These are phyloP conservation scores for Cybosia mesomella DNA, from an alignment of 2,888 invertebrate species.

Conservation along the genomic window DNA sequence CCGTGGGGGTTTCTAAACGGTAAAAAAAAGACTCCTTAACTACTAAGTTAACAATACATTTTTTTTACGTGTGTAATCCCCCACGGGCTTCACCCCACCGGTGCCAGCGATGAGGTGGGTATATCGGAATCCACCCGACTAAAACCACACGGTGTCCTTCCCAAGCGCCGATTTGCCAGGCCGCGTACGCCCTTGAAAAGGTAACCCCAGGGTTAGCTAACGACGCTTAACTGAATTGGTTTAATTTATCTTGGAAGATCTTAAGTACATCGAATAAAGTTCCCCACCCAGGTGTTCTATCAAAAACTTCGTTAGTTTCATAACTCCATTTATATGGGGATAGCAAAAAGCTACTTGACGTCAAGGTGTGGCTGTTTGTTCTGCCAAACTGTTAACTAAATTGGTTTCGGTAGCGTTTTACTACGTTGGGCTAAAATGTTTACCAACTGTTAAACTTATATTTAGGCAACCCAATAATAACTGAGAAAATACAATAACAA, in stretches of 20 bases:
- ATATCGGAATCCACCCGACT: too few relatives aligned
- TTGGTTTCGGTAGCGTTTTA: constrained; percentile 29
- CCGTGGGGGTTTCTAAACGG: too few relatives aligned
- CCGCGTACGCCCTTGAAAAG: too few relatives aligned
- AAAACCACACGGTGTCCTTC: too few relatives aligned
- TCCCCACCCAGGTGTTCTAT: background rate
- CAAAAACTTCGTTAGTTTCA: background rate
- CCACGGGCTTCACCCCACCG: too few relatives aligned
- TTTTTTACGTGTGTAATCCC: too few relatives aligned
- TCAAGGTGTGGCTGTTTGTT: constrained; percentile 31
- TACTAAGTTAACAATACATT: too few relatives aligned
- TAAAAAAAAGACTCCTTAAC: too few relatives aligned
- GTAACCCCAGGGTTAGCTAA: too few relatives aligned
- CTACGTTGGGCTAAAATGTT: constrained; percentile 11
- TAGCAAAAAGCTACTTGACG: constrained; percentile 25
- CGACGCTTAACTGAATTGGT: too few relatives aligned
- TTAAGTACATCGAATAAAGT: background rate
- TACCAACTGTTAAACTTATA: constrained; percentile 4
- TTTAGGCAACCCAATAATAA: background rate
- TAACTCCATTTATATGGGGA: constrained; percentile 11
- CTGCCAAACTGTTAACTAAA: constrained; percentile 42
- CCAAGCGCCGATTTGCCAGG: too few relatives aligned
- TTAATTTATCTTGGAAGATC: background rate
- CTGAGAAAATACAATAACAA: background rate
- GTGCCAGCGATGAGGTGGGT: too few relatives aligned